These are phyloP conservation scores for Tetheella fluctuosa DNA, from an alignment of 2,888 invertebrate genomes.

Conservation along the genomic window DNA sequence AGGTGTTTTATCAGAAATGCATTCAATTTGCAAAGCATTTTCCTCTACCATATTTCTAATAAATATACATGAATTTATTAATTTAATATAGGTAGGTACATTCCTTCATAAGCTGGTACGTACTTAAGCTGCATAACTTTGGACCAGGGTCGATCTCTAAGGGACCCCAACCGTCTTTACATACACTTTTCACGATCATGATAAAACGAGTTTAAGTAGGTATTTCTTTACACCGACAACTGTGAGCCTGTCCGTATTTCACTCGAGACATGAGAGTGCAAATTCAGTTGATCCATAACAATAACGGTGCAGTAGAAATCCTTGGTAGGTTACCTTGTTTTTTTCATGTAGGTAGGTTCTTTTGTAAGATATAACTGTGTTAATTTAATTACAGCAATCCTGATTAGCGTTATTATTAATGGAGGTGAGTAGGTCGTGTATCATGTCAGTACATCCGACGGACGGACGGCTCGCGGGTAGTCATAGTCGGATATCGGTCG, in stretches of 20 bases:
- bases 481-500: slow-evolving; percentile 39
- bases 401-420: slow-evolving; percentile 66
- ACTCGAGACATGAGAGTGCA: slow-evolving; percentile 42
- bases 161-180: slow-evolving; percentile 26
- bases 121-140: not conserved
- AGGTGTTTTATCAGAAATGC: not conserved
- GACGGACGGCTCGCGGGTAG: slow-evolving; percentile 32
- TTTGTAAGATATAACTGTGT: slow-evolving; percentile 65
- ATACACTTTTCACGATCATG: slow-evolving; percentile 38
- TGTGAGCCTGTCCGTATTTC: slow-evolving; percentile 42
- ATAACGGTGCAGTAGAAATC: slow-evolving; percentile 55
- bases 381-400: slow-evolving; percentile 72
- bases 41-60: too few relatives aligned
- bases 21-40: not conserved
- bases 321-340: slow-evolving; percentile 38
- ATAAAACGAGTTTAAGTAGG: slow-evolving; percentile 36
- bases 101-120: not conserved
- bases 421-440: slow-evolving; percentile 63
- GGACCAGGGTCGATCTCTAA: slow-evolving; percentile 17
- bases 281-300: slow-evolving; percentile 54
- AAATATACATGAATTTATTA: too few relatives aligned
- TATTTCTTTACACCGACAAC: slow-evolving; percentile 31
- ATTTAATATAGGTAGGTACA: too few relatives aligned
- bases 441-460: slow-evolving; percentile 27
- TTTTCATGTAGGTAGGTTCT: slow-evolving; percentile 48